Evolutionary conservation across 2,888 invertebrate species (phyloP), one percentile per base, ranked within the genome.

Genomic region (Oxytorus armatus): DNA sequence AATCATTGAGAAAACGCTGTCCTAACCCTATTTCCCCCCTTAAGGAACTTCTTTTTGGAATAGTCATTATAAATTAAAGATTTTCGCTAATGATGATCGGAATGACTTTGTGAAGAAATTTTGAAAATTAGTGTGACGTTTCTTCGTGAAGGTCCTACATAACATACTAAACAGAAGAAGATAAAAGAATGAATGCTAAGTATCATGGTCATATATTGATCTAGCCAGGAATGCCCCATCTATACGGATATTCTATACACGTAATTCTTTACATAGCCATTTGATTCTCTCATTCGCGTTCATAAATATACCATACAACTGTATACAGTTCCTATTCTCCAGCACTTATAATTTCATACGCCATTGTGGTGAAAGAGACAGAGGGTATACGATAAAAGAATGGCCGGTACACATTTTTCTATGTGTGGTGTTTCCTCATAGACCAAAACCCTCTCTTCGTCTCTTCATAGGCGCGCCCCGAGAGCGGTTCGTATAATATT

Each of bases 311-410:
- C 57, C 51, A 14, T 25, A 70, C 21, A 39, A 73, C 68, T 76
- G 49, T 36, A 44, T 44, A 63, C 39, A 39, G 11, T 70, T 70
- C 21, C 39, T 73, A 16, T 74, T 66, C 75, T 42, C 44, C 65
- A 53, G 75, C 70, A 73, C 77, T 84, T 83, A 79, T 83, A 83
- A 85, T 85, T 85, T 83, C 79, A 80, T 82, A 77, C 66, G 75
- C 77, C 53, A 81, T 79, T 74, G 82, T 77, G 77, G 78, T 59
- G 69, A 68, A 47, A 39, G 57, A 39, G 59, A 53, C 72, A 44
- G 16, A 47, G 44, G 49, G 61, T 49, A 36, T 33, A 36, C 23
- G 18, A 29, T 3, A 39, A 23, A 29, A 63, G 51, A 73, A 63
- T 73, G 23, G 51, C 51, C 51, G n/a, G 42, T n/a, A 51, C 51